Evolutionary conservation across 2,797 vertebrate species (phyloP).

Genomic region (Paedocypris micromegethes): DNA sequence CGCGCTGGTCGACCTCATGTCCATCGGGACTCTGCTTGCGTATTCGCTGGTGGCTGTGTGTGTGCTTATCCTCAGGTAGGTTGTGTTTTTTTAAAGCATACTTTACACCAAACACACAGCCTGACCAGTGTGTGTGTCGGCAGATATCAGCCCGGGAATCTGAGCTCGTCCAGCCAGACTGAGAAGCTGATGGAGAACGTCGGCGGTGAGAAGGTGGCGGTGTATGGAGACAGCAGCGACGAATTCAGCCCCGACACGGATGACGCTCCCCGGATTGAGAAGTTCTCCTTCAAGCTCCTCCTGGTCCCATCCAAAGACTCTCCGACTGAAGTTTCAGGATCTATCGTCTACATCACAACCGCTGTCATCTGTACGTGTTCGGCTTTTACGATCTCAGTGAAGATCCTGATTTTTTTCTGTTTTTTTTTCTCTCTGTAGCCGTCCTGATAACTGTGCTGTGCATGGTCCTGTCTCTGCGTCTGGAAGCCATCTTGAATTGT

Average conservation of each 20-base stretch:
- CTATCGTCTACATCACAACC: slow-evolving; percentile 78
- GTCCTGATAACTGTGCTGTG: slow-evolving; percentile 73
- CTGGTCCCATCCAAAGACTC: slow-evolving; percentile 63
- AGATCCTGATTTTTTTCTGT: neutral
- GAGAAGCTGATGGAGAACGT: slow-evolving; percentile 78
- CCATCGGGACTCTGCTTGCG: slow-evolving; percentile 89
- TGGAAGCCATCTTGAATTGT: slow-evolving; percentile 51
- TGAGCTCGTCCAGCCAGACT: slow-evolving; percentile 64
- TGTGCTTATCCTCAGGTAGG: slow-evolving; percentile 78
- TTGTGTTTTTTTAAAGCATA: too few relatives aligned
- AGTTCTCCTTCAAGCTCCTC: slow-evolving; percentile 61
- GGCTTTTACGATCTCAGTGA: neutral
- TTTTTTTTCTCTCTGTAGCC: slow-evolving; percentile 59
- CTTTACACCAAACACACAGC: too few relatives aligned
- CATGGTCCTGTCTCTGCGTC: slow-evolving; percentile 67
- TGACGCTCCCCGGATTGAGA: slow-evolving; percentile 54
- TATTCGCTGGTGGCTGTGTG: slow-evolving; percentile 91
- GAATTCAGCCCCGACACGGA: slow-evolving; percentile 55
- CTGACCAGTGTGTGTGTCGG: neutral
- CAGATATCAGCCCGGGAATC: slow-evolving; percentile 83
- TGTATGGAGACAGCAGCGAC: slow-evolving; percentile 61
- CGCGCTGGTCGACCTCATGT: slow-evolving; percentile 94
- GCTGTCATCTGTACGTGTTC: slow-evolving; percentile 75
- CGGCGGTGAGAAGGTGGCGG: slow-evolving; percentile 70
- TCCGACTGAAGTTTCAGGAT: slow-evolving; percentile 76